phyloP scores from a whole-genome alignment of 1,140 invertebrate species.

The Drosophila carrolli region DNA sequence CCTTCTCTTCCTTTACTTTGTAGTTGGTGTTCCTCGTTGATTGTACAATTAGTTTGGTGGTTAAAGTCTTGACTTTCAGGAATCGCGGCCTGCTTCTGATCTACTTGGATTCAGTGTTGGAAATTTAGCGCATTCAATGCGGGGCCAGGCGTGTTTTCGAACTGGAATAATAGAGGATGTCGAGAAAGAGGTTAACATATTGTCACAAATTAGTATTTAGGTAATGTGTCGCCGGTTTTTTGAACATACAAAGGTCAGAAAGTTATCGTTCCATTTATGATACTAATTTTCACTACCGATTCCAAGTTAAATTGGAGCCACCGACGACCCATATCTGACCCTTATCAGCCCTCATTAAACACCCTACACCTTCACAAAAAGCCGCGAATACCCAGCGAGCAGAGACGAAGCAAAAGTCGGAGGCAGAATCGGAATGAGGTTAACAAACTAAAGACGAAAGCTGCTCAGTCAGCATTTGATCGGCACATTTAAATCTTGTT shows the following conservation, averaged over 20 bases:
- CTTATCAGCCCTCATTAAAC: slow-evolving; percentile 19
- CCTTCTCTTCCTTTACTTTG: slow-evolving; percentile 14
- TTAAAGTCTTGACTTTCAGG: slow-evolving; percentile 21
- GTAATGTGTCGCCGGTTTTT: no score
- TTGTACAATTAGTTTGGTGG: slow-evolving; percentile 47
- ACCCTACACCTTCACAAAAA: background rate
- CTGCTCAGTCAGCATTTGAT: slow-evolving; percentile 57
- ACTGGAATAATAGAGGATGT: slow-evolving; percentile 42
- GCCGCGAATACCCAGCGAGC: background rate
- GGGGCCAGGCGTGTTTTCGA: slow-evolving; percentile 40
- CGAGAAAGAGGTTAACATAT: background rate
- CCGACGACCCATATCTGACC: background rate
- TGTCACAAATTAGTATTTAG: slow-evolving; percentile 11
- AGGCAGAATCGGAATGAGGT: slow-evolving; percentile 52
- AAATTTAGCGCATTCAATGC: slow-evolving; percentile 36
- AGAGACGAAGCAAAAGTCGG: background rate
- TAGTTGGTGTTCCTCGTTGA: slow-evolving; percentile 30
- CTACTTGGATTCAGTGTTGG: slow-evolving; percentile 23
- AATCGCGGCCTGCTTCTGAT: slow-evolving; percentile 20
- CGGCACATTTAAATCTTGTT: slow-evolving; percentile 79
- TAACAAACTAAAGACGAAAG: slow-evolving; percentile 71
- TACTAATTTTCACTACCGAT: slow-evolving; percentile 3
- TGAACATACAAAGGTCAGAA: background rate
- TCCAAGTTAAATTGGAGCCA: background rate
- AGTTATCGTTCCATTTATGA: background rate